Evolutionary conservation across 2,797 vertebrate genomes (phyloP).

Genomic region (Amphiprion clarkii): DNA sequence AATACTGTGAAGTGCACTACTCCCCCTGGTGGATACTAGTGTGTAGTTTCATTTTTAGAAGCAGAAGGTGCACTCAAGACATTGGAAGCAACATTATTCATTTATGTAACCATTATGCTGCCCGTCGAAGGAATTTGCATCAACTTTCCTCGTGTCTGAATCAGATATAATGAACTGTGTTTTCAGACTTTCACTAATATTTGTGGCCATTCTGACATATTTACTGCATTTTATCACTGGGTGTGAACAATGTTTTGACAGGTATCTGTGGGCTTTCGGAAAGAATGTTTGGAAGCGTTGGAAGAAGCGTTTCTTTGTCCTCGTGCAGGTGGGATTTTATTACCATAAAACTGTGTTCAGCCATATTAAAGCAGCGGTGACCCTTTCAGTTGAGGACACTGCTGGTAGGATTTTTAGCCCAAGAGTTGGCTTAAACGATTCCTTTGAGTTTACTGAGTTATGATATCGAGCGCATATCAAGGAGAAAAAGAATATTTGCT

Average conservation of each 20-base stretch:
- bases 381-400: not conserved
- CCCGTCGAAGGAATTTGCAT: not conserved
- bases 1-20: conserved; percentile 74
- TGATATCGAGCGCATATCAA: not conserved
- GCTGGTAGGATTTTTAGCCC: conserved; percentile 1
- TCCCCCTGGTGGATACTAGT: conserved; percentile 79
- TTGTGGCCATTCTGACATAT: not conserved
- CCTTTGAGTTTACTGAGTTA: not conserved
- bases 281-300: conserved; percentile 99
- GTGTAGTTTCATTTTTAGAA: conserved; percentile 47
- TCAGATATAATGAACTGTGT: conserved; percentile 6
- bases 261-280: conserved; percentile 99
- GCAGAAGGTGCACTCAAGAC: conserved; percentile 11
- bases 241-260: conserved; percentile 71
- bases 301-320: conserved; percentile 99
- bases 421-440: conserved; percentile 5
- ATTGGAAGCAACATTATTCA: not conserved
- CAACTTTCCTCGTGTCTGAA: not conserved
- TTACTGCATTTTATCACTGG: conserved; percentile 31
- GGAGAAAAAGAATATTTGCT: not conserved
- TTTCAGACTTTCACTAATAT: conserved; percentile 7
- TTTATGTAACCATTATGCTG: not conserved
- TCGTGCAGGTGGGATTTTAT: conserved; percentile 91
- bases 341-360: not conserved
- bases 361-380: not conserved